Conservation (phyloP, 2,797 vertebrate species). For the Pipistrellus nathusii region DNA sequence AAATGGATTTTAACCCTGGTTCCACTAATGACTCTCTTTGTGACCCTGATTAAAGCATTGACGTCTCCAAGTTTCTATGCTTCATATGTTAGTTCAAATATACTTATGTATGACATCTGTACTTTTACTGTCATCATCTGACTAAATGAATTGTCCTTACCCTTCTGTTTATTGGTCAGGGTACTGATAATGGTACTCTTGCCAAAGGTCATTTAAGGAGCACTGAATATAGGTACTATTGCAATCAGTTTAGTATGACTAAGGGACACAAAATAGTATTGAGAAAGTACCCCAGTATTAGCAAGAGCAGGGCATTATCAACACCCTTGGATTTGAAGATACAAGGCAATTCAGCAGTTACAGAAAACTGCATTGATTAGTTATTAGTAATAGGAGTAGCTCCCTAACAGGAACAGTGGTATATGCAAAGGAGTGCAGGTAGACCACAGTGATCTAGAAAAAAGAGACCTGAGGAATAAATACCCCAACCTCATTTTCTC, state of each 20-base stretch:
- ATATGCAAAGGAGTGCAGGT: not conserved
- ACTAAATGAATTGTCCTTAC: not conserved
- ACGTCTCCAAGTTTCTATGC: not conserved
- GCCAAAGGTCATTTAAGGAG: not conserved
- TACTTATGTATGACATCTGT: not conserved
- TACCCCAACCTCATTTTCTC: accelerated
- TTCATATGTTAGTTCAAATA: not conserved
- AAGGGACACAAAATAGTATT: not conserved
- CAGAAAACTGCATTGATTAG: not conserved
- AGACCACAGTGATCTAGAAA: not conserved
- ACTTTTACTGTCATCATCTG: not conserved
- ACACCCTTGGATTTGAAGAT: not conserved
- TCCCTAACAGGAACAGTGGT: not conserved
- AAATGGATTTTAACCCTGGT: not conserved
- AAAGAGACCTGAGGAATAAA: not conserved
- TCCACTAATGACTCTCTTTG: not conserved
- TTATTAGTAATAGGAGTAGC: not conserved
- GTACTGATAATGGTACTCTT: not conserved
- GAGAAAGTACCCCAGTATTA: not conserved
- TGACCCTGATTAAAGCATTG: not conserved
- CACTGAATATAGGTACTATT: not conserved
- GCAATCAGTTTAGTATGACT: not conserved
- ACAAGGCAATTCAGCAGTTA: not conserved
- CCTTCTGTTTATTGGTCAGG: not conserved
- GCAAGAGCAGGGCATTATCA: not conserved